Percentiles rank a stretch among this genome's conserved stretches.
phyloP scores from a whole-genome alignment of 1,140 invertebrate species.

The Drosophila persimilis region DNA sequence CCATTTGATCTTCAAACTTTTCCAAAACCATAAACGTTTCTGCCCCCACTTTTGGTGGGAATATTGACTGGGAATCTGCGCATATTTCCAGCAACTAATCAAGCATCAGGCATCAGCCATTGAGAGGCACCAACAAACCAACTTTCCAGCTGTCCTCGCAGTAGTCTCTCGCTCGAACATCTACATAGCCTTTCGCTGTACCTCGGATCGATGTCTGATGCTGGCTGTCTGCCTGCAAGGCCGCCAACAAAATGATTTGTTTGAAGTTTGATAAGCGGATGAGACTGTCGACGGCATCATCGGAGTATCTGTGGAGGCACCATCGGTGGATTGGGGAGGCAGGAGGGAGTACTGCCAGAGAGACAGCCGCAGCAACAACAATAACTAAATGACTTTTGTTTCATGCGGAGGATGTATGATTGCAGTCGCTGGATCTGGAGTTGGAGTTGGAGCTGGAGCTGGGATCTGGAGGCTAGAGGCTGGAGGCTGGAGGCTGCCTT shows the following conservation, averaged over 20 bases:
- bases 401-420: constrained; percentile 66
- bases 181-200: too few relatives aligned
- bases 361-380: constrained; percentile 57
- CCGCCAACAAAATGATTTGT: constrained; percentile 79
- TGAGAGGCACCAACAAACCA: constrained; percentile 3
- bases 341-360: constrained; percentile 13
- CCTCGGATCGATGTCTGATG: not conserved
- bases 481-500: constrained; percentile 3
- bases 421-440: constrained; percentile 40
- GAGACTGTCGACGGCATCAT: constrained; percentile 73
- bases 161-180: not conserved
- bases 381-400: constrained; percentile 80
- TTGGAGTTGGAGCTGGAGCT: constrained; percentile 19
- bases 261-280: constrained; percentile 82
- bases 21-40: not conserved
- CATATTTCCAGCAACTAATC: constrained; percentile 31
- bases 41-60: not conserved
- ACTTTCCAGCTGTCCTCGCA: constrained; percentile 11
- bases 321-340: not conserved
- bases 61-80: not conserved
- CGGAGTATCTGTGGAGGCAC: constrained; percentile 40
- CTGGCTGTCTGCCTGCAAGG: constrained; percentile 40
- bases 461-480: not conserved
- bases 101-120: constrained; percentile 6
- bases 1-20: too few relatives aligned